Conservation (phyloP, 2,113 vertebrate genomes). For the Origma solitaria region DNA sequence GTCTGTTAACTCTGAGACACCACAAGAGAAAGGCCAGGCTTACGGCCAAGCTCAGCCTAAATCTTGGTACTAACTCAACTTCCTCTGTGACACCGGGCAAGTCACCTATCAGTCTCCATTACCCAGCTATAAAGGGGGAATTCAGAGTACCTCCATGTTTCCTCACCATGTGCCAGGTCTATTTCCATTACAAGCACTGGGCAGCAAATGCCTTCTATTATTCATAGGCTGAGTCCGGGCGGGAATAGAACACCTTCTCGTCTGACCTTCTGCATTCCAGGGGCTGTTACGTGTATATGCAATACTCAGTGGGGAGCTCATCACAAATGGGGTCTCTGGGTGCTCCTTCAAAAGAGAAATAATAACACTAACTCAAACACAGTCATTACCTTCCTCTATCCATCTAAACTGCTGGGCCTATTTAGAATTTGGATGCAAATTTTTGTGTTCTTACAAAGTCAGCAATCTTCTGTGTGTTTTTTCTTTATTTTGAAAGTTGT, state of each 20-base stretch:
- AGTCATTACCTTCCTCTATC: background rate
- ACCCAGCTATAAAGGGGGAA: background rate
- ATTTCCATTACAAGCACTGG: background rate
- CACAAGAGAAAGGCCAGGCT: background rate
- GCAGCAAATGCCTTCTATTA: background rate
- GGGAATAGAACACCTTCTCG: background rate
- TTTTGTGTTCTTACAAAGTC: background rate
- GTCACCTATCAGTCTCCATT: background rate
- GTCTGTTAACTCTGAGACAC: background rate
- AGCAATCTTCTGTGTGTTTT: background rate
- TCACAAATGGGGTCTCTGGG: background rate
- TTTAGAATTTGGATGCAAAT: background rate
- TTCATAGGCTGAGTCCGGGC: background rate
- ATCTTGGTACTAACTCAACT: background rate
- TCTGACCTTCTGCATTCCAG: background rate
- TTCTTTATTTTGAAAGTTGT: background rate
- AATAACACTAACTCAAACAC: background rate
- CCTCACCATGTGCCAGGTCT: background rate
- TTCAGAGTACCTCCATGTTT: background rate
- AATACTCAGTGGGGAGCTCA: background rate
- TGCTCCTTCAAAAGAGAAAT: background rate
- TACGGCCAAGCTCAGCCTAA: background rate
- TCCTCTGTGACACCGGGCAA: background rate
- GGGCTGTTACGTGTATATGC: background rate
- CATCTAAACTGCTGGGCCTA: fast-evolving